Evolutionary conservation across 2,888 invertebrate species (phyloP).

Genomic region (Pomacea canaliculata): DNA sequence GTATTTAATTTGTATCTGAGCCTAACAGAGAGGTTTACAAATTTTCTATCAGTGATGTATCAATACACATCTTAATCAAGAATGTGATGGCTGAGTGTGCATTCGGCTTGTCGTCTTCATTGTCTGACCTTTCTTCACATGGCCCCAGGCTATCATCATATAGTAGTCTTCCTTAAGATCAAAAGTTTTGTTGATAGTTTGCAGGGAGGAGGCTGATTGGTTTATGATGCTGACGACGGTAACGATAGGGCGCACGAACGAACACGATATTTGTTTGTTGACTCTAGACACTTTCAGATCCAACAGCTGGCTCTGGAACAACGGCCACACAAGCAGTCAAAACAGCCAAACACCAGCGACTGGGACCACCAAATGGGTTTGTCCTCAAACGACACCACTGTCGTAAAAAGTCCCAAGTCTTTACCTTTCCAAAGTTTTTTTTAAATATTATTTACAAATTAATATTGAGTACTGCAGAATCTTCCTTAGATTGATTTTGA

Average conservation of each 20-base stretch:
- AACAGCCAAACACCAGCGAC: no score
- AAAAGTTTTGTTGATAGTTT: constrained; percentile 18
- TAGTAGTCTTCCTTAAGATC: constrained; percentile 25
- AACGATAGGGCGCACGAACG: constrained; percentile 27
- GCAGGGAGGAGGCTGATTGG: not conserved
- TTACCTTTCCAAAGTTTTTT: no score
- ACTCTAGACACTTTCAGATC: constrained; percentile 12
- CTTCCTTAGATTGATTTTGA: no score
- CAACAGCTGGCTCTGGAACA: not conserved
- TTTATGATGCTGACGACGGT: constrained; percentile 4
- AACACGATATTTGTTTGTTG: constrained; percentile 31
- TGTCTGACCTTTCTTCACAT: constrained; percentile 30
- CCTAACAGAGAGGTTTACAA: no score
- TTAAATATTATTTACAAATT: no score
- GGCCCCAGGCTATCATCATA: constrained; percentile 37
- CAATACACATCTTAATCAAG: not conserved
- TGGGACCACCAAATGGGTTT: no score
- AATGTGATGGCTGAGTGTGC: not conserved
- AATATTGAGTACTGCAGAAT: no score
- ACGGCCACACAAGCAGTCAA: no score
- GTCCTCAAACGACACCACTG: no score
- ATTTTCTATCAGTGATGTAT: no score
- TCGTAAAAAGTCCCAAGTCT: no score
- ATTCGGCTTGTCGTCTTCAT: not conserved
- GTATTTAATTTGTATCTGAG: no score